phyloP scores from a whole-genome alignment of 2,113 vertebrate species.

The Indicator indicator region DNA sequence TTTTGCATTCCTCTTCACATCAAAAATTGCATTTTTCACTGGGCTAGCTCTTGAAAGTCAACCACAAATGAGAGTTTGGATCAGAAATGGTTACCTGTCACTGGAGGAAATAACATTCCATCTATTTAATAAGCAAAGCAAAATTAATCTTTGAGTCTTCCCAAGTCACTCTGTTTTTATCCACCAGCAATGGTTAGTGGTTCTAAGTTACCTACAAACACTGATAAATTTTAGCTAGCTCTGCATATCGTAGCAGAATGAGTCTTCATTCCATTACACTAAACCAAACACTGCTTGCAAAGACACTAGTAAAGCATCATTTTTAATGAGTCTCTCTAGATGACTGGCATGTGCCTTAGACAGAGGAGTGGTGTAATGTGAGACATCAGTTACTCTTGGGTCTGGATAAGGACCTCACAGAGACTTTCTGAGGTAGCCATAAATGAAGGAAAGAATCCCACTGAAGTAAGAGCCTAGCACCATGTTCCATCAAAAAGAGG shows the following conservation, averaged over 20 bases:
- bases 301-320: neutral
- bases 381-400: neutral
- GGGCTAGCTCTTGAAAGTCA: neutral
- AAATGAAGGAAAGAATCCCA: conserved; percentile 42
- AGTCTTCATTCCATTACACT: neutral
- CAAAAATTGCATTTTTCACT: neutral
- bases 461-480: conserved; percentile 80
- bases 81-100: neutral
- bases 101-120: neutral
- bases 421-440: conserved; percentile 83
- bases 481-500: conserved; percentile 28
- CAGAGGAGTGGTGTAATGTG: neutral
- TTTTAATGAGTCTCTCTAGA: neutral
- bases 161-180: neutral
- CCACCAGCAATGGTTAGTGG: neutral
- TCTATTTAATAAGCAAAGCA: neutral
- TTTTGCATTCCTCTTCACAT: neutral
- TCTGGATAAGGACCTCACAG: conserved; percentile 22
- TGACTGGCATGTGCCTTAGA: neutral
- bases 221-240: neutral
- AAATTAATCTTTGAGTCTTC: neutral
- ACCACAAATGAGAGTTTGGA: neutral
- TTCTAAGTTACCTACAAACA: neutral
- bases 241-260: neutral
- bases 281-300: neutral